Evolutionary conservation across 2,797 vertebrate species (phyloP), one percentile per base, ranked within the genome.

Genomic region (Oryzias sinensis): DNA sequence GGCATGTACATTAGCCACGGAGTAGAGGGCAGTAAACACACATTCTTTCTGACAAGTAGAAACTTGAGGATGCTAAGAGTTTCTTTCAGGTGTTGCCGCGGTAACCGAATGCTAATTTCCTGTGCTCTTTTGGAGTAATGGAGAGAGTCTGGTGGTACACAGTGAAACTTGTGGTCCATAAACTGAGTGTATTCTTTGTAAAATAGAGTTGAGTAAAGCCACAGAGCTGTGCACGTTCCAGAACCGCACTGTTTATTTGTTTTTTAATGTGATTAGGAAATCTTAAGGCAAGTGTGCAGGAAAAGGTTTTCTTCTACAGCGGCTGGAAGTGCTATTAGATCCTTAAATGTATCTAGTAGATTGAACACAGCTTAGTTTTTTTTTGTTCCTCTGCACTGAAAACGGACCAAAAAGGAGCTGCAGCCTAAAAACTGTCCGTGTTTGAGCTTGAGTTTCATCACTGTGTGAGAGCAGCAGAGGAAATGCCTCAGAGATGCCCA

Each of bases 21-120:
- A 67, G 62, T 53, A 4, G n/a, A 2, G 7, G 53, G 7, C 27
- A 48, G 20, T 17, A 6, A 24, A 53, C 15, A 1, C 44, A 59
- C 43, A 56, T 20, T 24, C 33, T 47, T 29, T 2, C 37, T n/a
- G 56, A 43, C 53, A 41, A 1, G 51, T 76, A 52, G 79, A 81
- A 82, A 80, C 29, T 45, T 59, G 57, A 67, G 65, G 67, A 88
- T 80, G 69, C 79, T 81, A 76, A 84, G 80, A 86, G 87, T 75
- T 76, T 85, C 73, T 75, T 76, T 85, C 73, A 81, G 87, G 77
- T 80, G 88, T 88, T 80, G 76, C 87, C 83, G 64, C 82, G 85
- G 90, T 88, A 81, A 87, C 83, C 42, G 86, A 91, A 90, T 89
- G 81, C 89, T 88, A 89, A 92, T 93, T 90, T 88, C 81, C 65